Evolutionary conservation across 1,140 invertebrate genomes (phyloP).

Genomic region (Pseudomyrmex gracilis): DNA sequence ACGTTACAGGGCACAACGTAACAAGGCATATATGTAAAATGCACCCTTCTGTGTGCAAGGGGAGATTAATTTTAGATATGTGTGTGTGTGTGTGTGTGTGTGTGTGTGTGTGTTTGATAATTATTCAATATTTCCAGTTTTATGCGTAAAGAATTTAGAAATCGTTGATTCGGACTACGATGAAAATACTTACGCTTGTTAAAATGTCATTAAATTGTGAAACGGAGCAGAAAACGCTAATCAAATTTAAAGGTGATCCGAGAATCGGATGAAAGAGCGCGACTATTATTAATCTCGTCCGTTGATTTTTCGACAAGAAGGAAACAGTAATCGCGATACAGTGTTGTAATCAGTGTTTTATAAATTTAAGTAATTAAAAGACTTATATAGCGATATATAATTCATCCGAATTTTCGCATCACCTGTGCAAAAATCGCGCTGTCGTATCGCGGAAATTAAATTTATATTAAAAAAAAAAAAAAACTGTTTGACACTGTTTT

Average conservation of each 20-base stretch:
- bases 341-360: too few species aligned
- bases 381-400: background rate
- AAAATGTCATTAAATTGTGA: conserved; percentile 1
- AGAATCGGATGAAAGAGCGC: background rate
- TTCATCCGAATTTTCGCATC: conserved; percentile 29
- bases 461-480: background rate
- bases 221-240: background rate
- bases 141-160: background rate
- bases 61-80: too few species aligned
- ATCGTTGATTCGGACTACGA: background rate
- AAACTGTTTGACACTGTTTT: too few species aligned
- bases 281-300: too few species aligned
- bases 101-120: too few species aligned
- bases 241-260: conserved; percentile 22
- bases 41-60: background rate
- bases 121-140: background rate
- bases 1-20: background rate
- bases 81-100: too few species aligned
- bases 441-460: conserved; percentile 23
- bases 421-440: conserved; percentile 14
- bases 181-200: conserved; percentile 50
- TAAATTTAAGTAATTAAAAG: background rate
- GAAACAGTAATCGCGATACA: too few species aligned
- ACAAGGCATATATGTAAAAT: background rate
- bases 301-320: too few species aligned